phyloP scores from a whole-genome alignment of 2,888 invertebrate genomes.

The Cordilura impudica region DNA sequence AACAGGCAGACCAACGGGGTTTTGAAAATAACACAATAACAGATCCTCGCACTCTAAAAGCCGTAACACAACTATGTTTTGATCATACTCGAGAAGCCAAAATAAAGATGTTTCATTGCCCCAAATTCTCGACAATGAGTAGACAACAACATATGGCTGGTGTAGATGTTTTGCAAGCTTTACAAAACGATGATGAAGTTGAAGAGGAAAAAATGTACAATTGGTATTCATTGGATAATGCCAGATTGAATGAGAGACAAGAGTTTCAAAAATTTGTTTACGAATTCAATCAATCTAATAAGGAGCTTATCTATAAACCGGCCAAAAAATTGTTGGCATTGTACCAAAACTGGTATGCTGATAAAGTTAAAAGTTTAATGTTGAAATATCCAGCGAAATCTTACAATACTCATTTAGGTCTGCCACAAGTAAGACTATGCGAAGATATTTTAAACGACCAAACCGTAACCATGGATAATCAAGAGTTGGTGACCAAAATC shows the following conservation, averaged over 20 bases:
- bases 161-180: constrained; percentile 66
- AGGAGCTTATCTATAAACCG: constrained; percentile 66
- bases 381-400: constrained; percentile 41
- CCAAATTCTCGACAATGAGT: constrained; percentile 63
- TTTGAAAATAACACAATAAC: not conserved
- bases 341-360: constrained; percentile 68
- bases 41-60: constrained; percentile 71
- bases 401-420: constrained; percentile 69
- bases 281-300: constrained; percentile 64
- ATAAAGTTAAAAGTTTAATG: constrained; percentile 48
- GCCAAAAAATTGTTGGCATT: constrained; percentile 63
- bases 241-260: constrained; percentile 65
- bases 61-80: constrained; percentile 43
- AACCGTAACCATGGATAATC: constrained; percentile 63
- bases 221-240: constrained; percentile 61
- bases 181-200: constrained; percentile 57
- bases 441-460: constrained; percentile 54
- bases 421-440: constrained; percentile 69
- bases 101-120: constrained; percentile 64
- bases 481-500: constrained; percentile 59
- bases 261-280: constrained; percentile 66
- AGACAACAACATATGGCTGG: constrained; percentile 68
- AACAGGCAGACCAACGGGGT: constrained; percentile 4
- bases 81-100: constrained; percentile 63
- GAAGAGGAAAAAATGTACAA: constrained; percentile 64